These are phyloP conservation scores for Mionectes macconnelli DNA, from an alignment of 2,113 vertebrate genomes.

Conservation along the genomic window DNA sequence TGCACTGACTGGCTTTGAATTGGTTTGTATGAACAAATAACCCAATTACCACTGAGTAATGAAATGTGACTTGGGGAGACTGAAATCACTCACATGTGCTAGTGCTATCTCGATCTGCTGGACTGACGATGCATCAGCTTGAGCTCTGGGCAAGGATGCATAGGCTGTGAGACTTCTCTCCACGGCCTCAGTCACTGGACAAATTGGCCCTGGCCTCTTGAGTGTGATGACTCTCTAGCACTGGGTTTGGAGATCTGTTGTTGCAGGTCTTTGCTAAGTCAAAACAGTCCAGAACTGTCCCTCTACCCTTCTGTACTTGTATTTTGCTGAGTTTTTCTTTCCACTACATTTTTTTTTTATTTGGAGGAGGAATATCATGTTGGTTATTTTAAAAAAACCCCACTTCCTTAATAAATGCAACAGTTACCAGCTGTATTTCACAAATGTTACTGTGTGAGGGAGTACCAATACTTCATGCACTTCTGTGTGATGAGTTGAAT, in stretches of 20 bases:
- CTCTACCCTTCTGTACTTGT: not conserved
- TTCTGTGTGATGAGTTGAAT: not conserved
- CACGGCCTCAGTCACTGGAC: not conserved
- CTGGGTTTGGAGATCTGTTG: not conserved
- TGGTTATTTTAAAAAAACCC: not conserved
- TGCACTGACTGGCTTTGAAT: not conserved
- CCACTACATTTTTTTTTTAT: not conserved
- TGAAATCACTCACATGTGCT: not conserved
- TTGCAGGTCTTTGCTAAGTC: not conserved
- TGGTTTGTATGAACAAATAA: not conserved
- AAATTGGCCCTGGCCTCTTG: not conserved
- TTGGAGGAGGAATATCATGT: not conserved
- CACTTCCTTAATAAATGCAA: slow-evolving; percentile 5
- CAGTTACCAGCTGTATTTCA: not conserved
- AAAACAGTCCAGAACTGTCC: not conserved
- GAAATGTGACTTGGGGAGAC: not conserved
- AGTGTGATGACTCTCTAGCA: not conserved
- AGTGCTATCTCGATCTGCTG: not conserved
- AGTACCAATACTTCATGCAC: not conserved
- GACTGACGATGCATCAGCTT: not conserved
- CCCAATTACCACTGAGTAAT: not conserved
- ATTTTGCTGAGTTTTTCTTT: not conserved
- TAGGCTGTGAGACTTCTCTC: not conserved
- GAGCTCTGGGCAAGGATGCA: not conserved
- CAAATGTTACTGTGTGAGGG: not conserved